Evolutionary conservation across 2,113 vertebrate genomes (phyloP).

Genomic region (Cacatua alba): DNA sequence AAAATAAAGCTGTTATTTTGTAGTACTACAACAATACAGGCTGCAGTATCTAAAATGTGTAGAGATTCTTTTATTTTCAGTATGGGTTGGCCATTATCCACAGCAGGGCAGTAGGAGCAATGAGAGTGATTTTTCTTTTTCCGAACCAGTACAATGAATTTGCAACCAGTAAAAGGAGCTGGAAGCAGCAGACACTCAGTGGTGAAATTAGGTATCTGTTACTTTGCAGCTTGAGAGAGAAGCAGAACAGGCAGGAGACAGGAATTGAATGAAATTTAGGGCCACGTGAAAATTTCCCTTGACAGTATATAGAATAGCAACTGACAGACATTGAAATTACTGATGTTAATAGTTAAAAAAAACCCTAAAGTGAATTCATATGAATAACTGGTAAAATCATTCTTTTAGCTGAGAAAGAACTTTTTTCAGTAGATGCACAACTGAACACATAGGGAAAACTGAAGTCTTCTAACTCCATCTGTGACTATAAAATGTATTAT

Average conservation of each 20-base stretch:
- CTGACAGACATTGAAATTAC: background rate
- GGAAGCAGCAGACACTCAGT: background rate
- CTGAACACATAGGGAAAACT: background rate
- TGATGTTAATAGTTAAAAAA: background rate
- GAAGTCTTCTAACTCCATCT: background rate
- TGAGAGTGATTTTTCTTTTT: slow-evolving; percentile 36
- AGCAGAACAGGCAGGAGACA: background rate
- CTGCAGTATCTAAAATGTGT: slow-evolving; percentile 6
- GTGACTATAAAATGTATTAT: background rate
- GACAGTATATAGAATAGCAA: background rate
- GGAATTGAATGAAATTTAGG: background rate
- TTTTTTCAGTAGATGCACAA: background rate
- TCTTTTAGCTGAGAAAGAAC: background rate
- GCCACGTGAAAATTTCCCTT: background rate
- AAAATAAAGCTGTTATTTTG: slow-evolving; percentile 74
- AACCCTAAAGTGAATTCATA: background rate
- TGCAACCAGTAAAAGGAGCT: background rate
- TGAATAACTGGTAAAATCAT: background rate
- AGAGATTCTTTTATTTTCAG: background rate
- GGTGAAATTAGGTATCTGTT: slow-evolving; percentile 2
- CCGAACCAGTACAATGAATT: background rate
- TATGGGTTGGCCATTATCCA: background rate
- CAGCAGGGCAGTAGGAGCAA: slow-evolving; percentile 1
- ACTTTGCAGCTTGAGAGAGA: background rate
- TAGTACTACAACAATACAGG: background rate